Evolutionary conservation across 2,797 vertebrate species (phyloP), one percentile per base, ranked within the genome.

Genomic region (Enteromius treurensis): DNA sequence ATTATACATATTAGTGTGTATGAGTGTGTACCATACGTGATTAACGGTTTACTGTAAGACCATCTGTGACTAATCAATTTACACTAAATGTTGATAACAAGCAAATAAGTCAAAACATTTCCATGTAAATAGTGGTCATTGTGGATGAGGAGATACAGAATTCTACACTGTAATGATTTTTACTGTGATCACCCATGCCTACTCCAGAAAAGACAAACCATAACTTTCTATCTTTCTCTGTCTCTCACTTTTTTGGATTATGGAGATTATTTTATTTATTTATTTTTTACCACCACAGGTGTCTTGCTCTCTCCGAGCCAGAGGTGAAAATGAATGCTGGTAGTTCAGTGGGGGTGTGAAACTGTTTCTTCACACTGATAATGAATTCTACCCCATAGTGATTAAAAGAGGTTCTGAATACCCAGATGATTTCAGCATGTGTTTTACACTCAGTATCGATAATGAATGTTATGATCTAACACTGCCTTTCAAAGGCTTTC

Each of bases 261-360:
- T 71, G 49, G 37, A 32, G 40, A 65, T 58, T 69, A 5, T 74
- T 47, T 67, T 62, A 58, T 58, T 68, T 11, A 68, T 37, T 60
- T 69, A 45, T 53, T 81, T 83, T 65, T 51, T 34, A 51, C 67
- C 23, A 73, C 29, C 9, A 13, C 29, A 81, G 15, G 13, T 69
- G 71, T 83, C 81, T 67, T 79, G 67, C 60, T 83, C 32, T 85
- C 81, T 75, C 42, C 49, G 70, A 55, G 80, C 58, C 42, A 29
- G 81, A 89, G 87, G 88, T 88, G 88, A 83, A 88, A 89, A 88
- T 87, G 78, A 88, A 74, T 51, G 77, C 74, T 74, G 79, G 19
- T 53, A 81, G 83, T 85, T 82, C 85, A 78, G 42, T 51, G 45
- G 83, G 64, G 78, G 84, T 86, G 87, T 73, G 88, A 88, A 86